Conservation (phyloP, 2,113 vertebrate genomes). For the Thryonomys swinderianus region DNA sequence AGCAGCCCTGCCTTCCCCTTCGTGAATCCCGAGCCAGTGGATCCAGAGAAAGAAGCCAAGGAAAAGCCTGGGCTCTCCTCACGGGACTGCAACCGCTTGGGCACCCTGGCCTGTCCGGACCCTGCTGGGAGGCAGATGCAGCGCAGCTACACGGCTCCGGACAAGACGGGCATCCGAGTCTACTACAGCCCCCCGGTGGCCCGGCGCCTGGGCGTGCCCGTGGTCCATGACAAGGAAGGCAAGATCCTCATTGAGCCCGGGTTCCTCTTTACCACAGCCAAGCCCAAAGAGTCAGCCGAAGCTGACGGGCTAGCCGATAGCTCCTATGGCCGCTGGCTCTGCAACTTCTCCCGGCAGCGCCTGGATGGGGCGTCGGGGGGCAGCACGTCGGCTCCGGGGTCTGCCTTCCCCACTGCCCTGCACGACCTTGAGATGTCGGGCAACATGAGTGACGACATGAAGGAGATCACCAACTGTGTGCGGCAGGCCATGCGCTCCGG, state of each 20-base stretch:
- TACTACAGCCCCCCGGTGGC: slow-evolving; percentile 97
- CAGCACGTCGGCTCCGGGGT: slow-evolving; percentile 79
- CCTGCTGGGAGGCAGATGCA: slow-evolving; percentile 90
- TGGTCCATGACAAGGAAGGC: slow-evolving; percentile 88
- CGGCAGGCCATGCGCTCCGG: slow-evolving; percentile 97
- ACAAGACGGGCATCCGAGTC: slow-evolving; percentile 97
- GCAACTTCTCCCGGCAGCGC: slow-evolving; percentile 94
- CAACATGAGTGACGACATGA: slow-evolving; percentile 99
- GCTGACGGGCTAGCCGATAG: slow-evolving; percentile 81
- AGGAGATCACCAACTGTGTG: slow-evolving; percentile 99
- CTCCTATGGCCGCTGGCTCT: slow-evolving; percentile 94
- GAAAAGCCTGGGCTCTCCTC: slow-evolving; percentile 89
- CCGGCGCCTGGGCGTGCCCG: slow-evolving; percentile 87
- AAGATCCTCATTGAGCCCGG: slow-evolving; percentile 90
- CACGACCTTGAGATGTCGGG: slow-evolving; percentile 94
- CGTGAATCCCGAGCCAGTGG: slow-evolving; percentile 82
- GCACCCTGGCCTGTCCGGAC: slow-evolving; percentile 84
- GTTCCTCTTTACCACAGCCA: slow-evolving; percentile 91
- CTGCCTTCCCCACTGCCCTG: slow-evolving; percentile 86
- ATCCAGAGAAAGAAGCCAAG: slow-evolving; percentile 86
- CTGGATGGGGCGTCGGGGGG: slow-evolving; percentile 86
- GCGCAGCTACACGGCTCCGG: slow-evolving; percentile 96
- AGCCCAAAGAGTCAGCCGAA: slow-evolving; percentile 88
- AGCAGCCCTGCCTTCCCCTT: slow-evolving; percentile 88
- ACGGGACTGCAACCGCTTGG: slow-evolving; percentile 90